Evolutionary conservation across 2,797 vertebrate genomes (phyloP), one percentile per base, ranked within the genome.

Genomic region (Labroides dimidiatus): DNA sequence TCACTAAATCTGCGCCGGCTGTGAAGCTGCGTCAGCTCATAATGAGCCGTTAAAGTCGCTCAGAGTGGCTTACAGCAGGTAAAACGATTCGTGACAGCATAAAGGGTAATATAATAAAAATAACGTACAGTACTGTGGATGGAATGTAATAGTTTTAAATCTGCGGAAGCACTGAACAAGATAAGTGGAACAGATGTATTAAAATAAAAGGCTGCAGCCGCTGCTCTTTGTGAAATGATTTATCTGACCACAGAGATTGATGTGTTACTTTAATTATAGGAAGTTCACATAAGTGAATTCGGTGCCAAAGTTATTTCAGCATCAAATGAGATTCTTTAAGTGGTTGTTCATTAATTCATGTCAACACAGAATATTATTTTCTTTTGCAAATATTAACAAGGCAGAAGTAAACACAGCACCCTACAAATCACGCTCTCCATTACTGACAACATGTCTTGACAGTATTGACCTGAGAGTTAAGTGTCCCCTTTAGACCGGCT

Each of bases 341-440:
- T 86, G 85, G 78, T 45, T 70, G 54, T 87, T 78, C 71, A 87
- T 88, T 84, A 90, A 69, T 66, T 72, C 24, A 63, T 72, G 68
- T 78, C 84, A 82, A 71, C 72, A 24, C 0, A 0, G 36, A 58
- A 50, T 78, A 13, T 23, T 56, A 8, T 62, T 55, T 55, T n/a
- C 10, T 65, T 69, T 64, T 68, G 71, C 63, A 81, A 80, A 84
- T 56, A 75, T 68, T 81, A 87, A 78, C 74, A 80, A 68, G 58
- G 59, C 45, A 45, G 48, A 52, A 72, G 72, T 75, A 84, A 83
- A 86, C 65, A 80, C 59, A 69, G 69, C 78, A 60, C 71, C 23
- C 61, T 10, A 73, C 74, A 84, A 84, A 85, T 88, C 77, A 85
- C 24, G 56, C 61, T 24, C 30, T 68, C 77, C 61, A 78, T 84